These are phyloP conservation scores for Metaphire vulgaris DNA, from an alignment of 1,140 invertebrate species.

Conservation along the genomic window DNA sequence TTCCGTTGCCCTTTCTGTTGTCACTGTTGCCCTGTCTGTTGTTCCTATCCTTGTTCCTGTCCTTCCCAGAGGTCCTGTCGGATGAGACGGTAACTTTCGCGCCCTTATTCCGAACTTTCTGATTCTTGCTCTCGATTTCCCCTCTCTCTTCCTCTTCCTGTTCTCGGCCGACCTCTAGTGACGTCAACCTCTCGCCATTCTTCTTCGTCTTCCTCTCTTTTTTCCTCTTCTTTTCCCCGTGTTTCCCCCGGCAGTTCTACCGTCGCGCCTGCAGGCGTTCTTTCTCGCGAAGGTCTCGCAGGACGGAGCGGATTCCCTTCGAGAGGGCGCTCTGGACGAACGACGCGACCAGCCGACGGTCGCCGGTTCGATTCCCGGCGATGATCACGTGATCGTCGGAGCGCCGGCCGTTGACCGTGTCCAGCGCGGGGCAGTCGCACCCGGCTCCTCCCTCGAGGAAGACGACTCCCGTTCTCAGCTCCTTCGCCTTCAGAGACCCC, in stretches of 20 bases:
- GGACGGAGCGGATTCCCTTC: not conserved
- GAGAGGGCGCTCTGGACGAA: not conserved
- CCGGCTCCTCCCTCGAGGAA: not conserved
- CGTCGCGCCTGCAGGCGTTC: not conserved
- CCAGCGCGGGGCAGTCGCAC: not conserved
- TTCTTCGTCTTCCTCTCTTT: not conserved
- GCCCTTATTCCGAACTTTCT: too few relatives aligned
- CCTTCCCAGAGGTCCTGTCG: too few relatives aligned
- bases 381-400: not conserved
- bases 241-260: not conserved
- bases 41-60: too few relatives aligned
- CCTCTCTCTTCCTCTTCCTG: not conserved
- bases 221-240: not conserved
- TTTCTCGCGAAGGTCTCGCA: not conserved
- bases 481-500: not conserved
- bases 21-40: not conserved
- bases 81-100: too few relatives aligned
- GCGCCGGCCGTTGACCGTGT: not conserved
- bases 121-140: not conserved
- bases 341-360: not conserved
- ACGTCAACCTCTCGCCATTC: not conserved
- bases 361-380: not conserved
- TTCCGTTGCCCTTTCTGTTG: not conserved
- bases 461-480: not conserved
- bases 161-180: not conserved